phyloP scores from a whole-genome alignment of 1,140 invertebrate genomes.

The Chrysomallon squamiferum region DNA sequence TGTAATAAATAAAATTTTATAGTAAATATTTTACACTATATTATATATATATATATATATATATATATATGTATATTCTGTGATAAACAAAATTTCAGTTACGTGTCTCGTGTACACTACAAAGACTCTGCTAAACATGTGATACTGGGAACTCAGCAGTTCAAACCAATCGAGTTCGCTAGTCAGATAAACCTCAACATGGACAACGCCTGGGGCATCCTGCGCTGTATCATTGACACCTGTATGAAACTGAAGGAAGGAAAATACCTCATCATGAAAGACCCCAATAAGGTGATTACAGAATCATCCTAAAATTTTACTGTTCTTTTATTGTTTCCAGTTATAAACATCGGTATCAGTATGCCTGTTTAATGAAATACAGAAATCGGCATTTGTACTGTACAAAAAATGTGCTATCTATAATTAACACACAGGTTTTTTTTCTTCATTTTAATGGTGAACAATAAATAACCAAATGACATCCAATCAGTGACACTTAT shows the following conservation, averaged over 20 bases:
- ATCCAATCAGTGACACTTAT: no score
- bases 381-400: neutral
- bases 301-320: no score
- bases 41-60: no score
- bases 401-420: no score
- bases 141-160: conserved; percentile 97
- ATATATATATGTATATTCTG: no score
- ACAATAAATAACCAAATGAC: no score
- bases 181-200: conserved; percentile 99
- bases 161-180: conserved; percentile 97
- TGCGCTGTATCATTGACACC: conserved; percentile 97
- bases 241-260: conserved; percentile 98
- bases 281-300: conserved; percentile 84
- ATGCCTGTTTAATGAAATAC: neutral
- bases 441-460: no score
- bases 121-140: conserved; percentile 96
- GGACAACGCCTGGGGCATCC: conserved; percentile 99
- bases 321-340: neutral
- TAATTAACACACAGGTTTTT: no score
- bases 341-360: neutral
- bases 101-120: conserved; percentile 92
- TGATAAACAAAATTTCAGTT: no score
- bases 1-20: no score
- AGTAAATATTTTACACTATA: no score
- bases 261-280: conserved; percentile 97